Percentiles rank a stretch among this genome's conserved stretches.
Evolutionary conservation across 2,113 vertebrate genomes (phyloP).

Genomic region (Anoura caudifer): DNA sequence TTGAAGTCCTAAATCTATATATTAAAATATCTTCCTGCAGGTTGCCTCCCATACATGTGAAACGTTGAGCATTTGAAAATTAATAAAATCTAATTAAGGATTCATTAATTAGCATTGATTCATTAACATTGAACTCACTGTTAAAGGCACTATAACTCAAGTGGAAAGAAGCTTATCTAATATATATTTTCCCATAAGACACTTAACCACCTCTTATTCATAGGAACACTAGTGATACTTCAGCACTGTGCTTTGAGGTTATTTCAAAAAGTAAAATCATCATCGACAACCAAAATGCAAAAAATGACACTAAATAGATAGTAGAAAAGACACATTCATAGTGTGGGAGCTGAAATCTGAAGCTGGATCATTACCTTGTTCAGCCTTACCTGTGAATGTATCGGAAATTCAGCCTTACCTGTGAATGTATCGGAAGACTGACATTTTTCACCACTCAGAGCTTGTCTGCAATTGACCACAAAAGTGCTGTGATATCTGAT

Average conservation of each 20-base stretch:
- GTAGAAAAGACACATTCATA: background rate
- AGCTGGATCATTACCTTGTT: background rate
- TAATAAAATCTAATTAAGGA: background rate
- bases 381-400: no score
- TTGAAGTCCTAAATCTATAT: background rate
- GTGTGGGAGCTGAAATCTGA: background rate
- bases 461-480: background rate
- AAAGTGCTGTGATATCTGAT: background rate
- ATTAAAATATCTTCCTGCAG: background rate
- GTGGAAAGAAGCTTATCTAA: background rate
- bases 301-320: background rate
- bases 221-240: background rate
- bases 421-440: background rate
- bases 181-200: background rate
- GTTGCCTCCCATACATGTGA: background rate
- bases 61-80: background rate
- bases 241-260: background rate
- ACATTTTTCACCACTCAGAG: background rate
- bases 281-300: background rate
- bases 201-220: background rate
- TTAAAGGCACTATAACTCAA: background rate
- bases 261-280: background rate
- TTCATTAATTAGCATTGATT: background rate
- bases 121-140: no score
- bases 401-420: no score